A percentile compares a stretch with the other conserved stretches of the same genome.
Evolutionary conservation across 2,888 invertebrate genomes (phyloP).

Genomic region (Drosophila neotestacea): DNA sequence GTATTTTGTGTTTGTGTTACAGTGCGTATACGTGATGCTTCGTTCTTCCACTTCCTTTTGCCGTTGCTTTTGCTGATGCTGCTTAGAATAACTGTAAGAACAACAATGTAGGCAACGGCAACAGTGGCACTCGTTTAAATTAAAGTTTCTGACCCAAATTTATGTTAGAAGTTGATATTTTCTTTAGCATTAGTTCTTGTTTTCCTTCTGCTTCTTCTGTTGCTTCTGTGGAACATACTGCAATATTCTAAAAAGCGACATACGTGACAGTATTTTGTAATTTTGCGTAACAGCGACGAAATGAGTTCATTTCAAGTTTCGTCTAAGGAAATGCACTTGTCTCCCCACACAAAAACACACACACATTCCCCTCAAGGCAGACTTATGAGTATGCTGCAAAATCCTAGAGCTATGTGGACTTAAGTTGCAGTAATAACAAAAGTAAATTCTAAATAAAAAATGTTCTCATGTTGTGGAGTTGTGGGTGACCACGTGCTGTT

Average conservation of each 20-base stretch:
- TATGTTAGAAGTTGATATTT: constrained; percentile 81
- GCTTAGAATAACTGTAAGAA: constrained; percentile 25
- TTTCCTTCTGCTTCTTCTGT: constrained; percentile 12
- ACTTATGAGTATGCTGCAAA: constrained; percentile 44
- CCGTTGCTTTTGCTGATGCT: constrained; percentile 8
- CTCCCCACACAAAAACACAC: constrained; percentile 8
- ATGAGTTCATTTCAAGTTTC: constrained; percentile 70
- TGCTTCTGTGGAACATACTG: constrained; percentile 20
- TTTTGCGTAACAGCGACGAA: constrained; percentile 63
- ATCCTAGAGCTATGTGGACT: constrained; percentile 39
- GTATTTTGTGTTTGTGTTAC: constrained; percentile 74
- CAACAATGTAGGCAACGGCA: constrained; percentile 51
- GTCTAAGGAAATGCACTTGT: constrained; percentile 58
- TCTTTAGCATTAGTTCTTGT: constrained; percentile 50
- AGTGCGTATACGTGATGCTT: constrained; percentile 74
- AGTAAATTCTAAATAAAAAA: constrained; percentile 52
- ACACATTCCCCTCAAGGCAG: neutral
- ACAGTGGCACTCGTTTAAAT: constrained; percentile 75
- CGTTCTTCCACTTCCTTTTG: constrained; percentile 20
- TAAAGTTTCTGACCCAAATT: constrained; percentile 79
- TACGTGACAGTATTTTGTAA: constrained; percentile 79
- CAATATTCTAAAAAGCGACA: constrained; percentile 80
- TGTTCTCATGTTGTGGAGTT: constrained; percentile 23
- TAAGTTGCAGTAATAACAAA: constrained; percentile 56
- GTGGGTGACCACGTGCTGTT: constrained; percentile 51